Evolutionary conservation across 2,888 invertebrate species (phyloP), one percentile per base, ranked within the genome.

Genomic region (Cephus nigrinus): DNA sequence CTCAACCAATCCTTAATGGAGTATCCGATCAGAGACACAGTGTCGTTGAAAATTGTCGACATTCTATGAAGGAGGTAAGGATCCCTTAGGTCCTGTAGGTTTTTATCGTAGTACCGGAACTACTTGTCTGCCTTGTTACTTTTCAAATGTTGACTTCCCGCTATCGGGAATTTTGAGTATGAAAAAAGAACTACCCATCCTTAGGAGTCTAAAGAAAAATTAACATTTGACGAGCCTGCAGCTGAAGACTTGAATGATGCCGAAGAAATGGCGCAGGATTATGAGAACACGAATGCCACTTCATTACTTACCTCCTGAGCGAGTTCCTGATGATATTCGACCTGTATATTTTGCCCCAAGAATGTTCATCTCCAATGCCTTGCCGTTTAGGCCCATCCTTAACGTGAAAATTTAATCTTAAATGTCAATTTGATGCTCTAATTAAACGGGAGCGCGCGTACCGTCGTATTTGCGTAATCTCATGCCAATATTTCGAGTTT

Each of bases 1-100:
- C 75, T 12, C 78, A 74, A 32, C 87, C 88, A 68, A 77, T 86
- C 72, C 79, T 86, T 55, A 87, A 82, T 79, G 87, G 88, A 55
- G 80, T 83, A 12, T 82, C 86, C 55, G 86, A 89, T 78, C 84
- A 87, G 73, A 83, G 86, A 71, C 86, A 85, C 73, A 87, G 81
- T 68, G 82, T 89, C 68, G 85, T 89, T 73, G 89, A 88, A 79
- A 89, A 87, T 76, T 86, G 86, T 78, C 86, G 86, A 79, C 84
- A 87, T 76, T 82, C 88, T 78, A 85, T 87, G 80, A 87, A 88
- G 83, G 88, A 88, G 84, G 84, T 85, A 81, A 84, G 83, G 71
- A 36, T 71, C 68, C 68, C 15, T 11, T 23, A 75, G 32, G 23
- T 69, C 32, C 23, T 77, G 69, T 12, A 40, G 71, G 68, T 75